A percentile compares a stretch with the other conserved stretches of the same genome.
These are phyloP conservation scores for Archilochus colubris DNA, from an alignment of 2,113 vertebrate genomes.

Conservation along the genomic window DNA sequence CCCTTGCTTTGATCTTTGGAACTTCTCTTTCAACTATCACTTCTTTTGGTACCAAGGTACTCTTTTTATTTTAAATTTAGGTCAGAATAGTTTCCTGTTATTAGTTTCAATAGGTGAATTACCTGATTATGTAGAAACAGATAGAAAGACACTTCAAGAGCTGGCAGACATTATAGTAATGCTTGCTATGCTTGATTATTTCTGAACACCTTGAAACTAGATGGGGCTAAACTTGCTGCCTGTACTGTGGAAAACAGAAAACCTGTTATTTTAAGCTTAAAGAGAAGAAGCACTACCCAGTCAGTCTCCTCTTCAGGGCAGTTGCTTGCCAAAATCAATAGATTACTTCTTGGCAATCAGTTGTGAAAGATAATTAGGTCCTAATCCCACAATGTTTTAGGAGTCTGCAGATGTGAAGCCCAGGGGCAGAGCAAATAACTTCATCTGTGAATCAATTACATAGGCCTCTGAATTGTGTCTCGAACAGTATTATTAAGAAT, in stretches of 20 bases:
- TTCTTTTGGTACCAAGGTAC: not conserved
- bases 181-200: not conserved
- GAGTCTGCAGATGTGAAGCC: not conserved
- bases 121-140: not conserved
- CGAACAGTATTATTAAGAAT: not conserved
- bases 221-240: not conserved
- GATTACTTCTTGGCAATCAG: not conserved
- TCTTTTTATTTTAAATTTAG: not conserved
- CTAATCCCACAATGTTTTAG: not conserved
- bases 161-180: not conserved
- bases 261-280: not conserved
- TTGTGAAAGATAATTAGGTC: not conserved
- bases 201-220: not conserved
- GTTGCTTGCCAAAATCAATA: not conserved
- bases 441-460: not conserved
- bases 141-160: not conserved
- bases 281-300: not conserved
- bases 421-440: not conserved
- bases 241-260: not conserved
- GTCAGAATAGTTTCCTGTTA: not conserved
- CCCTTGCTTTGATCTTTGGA: not conserved
- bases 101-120: not conserved
- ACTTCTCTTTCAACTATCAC: not conserved
- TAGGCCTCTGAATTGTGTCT: accelerated
- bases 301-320: not conserved